Evolutionary conservation across 2,888 invertebrate genomes (phyloP).

Genomic region (Platycheirus rosarum): DNA sequence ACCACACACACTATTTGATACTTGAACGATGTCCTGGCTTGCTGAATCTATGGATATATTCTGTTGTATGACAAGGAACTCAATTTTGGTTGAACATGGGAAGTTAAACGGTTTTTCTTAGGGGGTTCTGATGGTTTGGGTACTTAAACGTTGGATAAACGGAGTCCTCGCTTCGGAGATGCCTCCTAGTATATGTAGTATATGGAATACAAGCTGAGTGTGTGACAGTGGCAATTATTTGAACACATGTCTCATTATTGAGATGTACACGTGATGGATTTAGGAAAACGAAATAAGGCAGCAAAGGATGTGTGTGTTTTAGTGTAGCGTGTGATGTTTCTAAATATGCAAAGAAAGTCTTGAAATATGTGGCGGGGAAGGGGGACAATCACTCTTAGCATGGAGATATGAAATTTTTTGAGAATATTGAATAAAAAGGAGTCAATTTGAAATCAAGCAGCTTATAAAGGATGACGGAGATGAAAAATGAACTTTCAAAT

Average conservation of each 20-base stretch:
- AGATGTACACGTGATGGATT: conserved; percentile 68
- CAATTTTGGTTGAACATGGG: conserved; percentile 64
- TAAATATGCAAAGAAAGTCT: background rate
- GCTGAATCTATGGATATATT: conserved; percentile 1
- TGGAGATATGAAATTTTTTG: conserved; percentile 9
- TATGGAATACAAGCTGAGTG: conserved; percentile 43
- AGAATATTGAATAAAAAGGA: conserved; percentile 29
- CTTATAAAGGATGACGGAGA: conserved; percentile 20
- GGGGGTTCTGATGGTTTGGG: background rate
- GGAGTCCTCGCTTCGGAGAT: conserved; percentile 31
- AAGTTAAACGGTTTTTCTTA: conserved; percentile 68
- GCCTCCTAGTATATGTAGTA: conserved; percentile 4
- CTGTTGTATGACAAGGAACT: conserved; percentile 44
- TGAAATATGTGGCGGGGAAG: background rate
- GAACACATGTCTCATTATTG: conserved; percentile 70
- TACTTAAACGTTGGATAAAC: conserved; percentile 8
- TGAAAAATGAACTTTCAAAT: conserved; percentile 10
- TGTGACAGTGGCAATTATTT: conserved; percentile 71
- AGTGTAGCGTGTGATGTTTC: background rate
- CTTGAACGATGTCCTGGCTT: conserved; percentile 16
- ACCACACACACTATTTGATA: conserved; percentile 12
- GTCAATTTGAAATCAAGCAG: conserved; percentile 33
- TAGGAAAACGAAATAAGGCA: conserved; percentile 6
- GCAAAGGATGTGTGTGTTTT: background rate
- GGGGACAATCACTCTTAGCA: background rate